Base-by-base conservation (phyloP, 2,797 vertebrate genomes). In the Carduelis carduelis region DNA sequence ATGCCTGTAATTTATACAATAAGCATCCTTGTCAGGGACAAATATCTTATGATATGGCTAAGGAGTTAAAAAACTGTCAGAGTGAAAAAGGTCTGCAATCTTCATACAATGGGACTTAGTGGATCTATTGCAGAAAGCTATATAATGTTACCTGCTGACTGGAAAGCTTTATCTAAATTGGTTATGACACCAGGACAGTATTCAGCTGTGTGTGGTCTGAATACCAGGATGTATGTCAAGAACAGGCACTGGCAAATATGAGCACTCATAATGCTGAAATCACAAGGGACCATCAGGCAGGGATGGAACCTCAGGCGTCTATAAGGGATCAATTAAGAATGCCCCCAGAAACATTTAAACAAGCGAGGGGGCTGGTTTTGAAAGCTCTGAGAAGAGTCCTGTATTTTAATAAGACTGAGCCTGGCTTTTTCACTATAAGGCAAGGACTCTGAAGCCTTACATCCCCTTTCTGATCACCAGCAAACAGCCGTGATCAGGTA, bases 31-130 rank as follows among this genome's bases (percentile, higher is more conserved):
- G 1, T 46, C 9, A 21, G 26, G 22, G 55, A 32, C 6, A 44
- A 32, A 55, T 32, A 32, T 37, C 21, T 78, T 46, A 32, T 37
- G 13, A 37, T 19, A 55, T 10, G n/a, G 6, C 11, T 64, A 37
- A 55, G n/a, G 21, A 30, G 21, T 37, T 55, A 34, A n/a, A 50
- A 23, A 77, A 15, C 2, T 65, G 11, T 64, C 3, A 10, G 21
- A 65, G 21, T 26, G n/a, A 8, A 35, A 46, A 37, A 55, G 10
- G 17, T 44, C 49, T 55, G 16, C n/a, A 46, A 11, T 55, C 41
- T 46, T 46, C 30, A 13, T 32, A 37, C 0, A 0, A 46, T 21
- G 39, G 11, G 21, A 55, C 21, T 44, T 78, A 32, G 0, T 32
- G 16, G 37, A 11, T 32, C n/a, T 55, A 4, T 21, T 78, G 39